Base-by-base conservation (phyloP, 2,797 vertebrate genomes). In the Catharus ustulatus region DNA sequence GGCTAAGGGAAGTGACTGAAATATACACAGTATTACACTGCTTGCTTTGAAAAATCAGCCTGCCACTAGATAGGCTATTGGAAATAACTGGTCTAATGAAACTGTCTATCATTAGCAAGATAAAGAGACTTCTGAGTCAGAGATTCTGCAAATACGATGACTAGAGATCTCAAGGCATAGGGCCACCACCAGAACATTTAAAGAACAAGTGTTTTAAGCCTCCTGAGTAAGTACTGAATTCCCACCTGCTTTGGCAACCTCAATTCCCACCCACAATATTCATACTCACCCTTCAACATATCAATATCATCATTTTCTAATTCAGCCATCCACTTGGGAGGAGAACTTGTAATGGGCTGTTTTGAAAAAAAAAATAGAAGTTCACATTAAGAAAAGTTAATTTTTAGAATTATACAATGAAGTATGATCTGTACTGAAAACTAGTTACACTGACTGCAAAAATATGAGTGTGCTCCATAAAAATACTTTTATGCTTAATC, bases 281-380 rank as follows among this genome's bases (percentile, higher is more conserved):
- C 17, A 21, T 58, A 93, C 97, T 96, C 96, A 99, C 99, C 99
- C 98, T 99, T 99, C 90, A 99, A 97, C 99, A 99, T 99, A 95
- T 99, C 99, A 30, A 99, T 99, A 96, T 99, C 99, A 93, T 99
- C 99, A 61, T 98, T 99, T 97, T 99, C 99, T 87, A 99, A 97
- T 95, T 99, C 99, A 94, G 99, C 99, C 99, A 99, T 99, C 99
- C 99, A 99, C 95, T 99, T 99, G 10, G 99, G 99, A 63, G 99
- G 99, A 52, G 99, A 99, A 95, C 98, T 99, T 89, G 98, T 99
- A 95, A 99, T 99, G 40, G 99, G 98, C 99, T 99, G 79, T 84
- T 93, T 90, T 19, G 71, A 36, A 72, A 15, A 95, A 34, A 34
- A 71, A 82, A 88, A 29, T 4, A 71, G 10, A 91, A 52, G 57